Percentiles rank a stretch among this genome's conserved stretches.
Evolutionary conservation across 2,888 invertebrate genomes (phyloP).

Genomic region (Helobdella robusta): DNA sequence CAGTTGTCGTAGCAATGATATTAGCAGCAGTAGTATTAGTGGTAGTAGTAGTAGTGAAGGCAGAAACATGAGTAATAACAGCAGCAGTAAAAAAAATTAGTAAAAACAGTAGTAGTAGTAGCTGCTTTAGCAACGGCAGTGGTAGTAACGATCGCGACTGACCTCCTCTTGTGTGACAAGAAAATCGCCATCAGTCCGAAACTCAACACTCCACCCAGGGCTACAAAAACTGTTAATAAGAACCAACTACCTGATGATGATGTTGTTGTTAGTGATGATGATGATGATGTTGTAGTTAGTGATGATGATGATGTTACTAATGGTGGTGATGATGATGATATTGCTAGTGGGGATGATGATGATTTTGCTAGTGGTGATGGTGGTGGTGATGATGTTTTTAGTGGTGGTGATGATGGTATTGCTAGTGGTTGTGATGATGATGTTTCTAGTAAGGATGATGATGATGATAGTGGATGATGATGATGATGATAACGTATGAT

Average conservation of each 20-base stretch:
- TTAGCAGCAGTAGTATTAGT: too few relatives aligned
- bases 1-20: too few relatives aligned
- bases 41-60: too few relatives aligned
- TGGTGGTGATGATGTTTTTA: conserved; percentile 11
- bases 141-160: not conserved
- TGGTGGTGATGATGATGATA: not conserved
- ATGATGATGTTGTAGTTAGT: not conserved
- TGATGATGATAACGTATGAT: conserved; percentile 25
- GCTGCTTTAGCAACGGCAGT: too few relatives aligned
- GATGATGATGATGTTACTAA: not conserved
- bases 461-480: conserved; percentile 23
- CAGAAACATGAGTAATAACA: too few relatives aligned
- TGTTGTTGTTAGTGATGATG: not conserved
- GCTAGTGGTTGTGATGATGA: conserved; percentile 18
- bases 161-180: conserved; percentile 7
- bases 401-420: not conserved
- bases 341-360: not conserved
- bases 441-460: conserved; percentile 17
- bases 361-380: conserved; percentile 4
- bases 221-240: not conserved
- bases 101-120: too few relatives aligned
- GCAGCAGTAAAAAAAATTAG: too few relatives aligned
- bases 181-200: not conserved
- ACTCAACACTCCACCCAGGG: conserved; percentile 11
- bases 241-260: conserved; percentile 6